A percentile compares a stretch with the other conserved stretches of the same genome.
These are phyloP conservation scores for Dryococelus australis DNA, from an alignment of 2,888 invertebrate species.

Conservation along the genomic window DNA sequence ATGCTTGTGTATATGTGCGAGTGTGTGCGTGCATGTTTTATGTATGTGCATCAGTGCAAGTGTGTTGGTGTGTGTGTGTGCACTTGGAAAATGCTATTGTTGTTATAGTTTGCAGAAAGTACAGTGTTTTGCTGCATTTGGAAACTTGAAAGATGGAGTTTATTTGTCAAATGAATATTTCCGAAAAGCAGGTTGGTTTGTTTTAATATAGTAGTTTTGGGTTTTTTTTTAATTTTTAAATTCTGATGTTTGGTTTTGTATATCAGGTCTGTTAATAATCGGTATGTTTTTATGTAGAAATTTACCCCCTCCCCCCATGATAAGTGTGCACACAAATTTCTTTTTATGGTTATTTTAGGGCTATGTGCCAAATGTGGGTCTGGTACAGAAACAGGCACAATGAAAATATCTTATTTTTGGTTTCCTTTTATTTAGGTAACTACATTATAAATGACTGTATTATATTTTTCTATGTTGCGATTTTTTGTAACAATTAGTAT, in stretches of 20 bases:
- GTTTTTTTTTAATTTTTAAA: not conserved
- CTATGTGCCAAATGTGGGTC: not conserved
- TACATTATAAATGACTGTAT: not conserved
- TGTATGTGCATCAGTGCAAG: not conserved
- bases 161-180: not conserved
- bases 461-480: not conserved
- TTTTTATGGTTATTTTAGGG: not conserved
- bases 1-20: not conserved
- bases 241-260: not conserved
- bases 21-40: slow-evolving; percentile 25
- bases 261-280: not conserved
- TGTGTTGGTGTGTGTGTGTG: slow-evolving; percentile 12
- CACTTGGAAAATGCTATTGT: not conserved
- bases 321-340: not conserved
- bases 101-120: not conserved
- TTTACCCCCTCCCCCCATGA: not conserved
- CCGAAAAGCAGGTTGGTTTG: not conserved
- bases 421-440: not conserved
- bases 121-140: not conserved
- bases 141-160: not conserved
- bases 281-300: not conserved
- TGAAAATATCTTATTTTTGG: not conserved
- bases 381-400: not conserved
- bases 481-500: not conserved
- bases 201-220: not conserved